Evolutionary conservation across 2,797 vertebrate species (phyloP), one percentile per base, ranked within the genome.

Genomic region (Gadopsis bispinosus): DNA sequence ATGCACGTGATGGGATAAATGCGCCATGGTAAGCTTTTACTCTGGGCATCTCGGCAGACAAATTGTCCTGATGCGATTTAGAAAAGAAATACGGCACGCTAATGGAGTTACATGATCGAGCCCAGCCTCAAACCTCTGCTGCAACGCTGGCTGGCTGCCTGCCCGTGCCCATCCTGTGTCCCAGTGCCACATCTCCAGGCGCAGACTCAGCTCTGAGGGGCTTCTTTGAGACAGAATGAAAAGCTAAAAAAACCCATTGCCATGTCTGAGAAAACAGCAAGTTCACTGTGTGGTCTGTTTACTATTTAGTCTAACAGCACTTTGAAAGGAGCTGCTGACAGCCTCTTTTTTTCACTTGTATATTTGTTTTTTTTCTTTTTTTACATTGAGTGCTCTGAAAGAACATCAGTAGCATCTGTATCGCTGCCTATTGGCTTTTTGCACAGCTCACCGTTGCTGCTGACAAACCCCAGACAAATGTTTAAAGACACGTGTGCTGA

Each of bases 41-140:
- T 58, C 43, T 53, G 86, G 86, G 86, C 88, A 87, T 89, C 91
- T 91, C 88, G 73, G 74, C 77, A 81, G 83, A 83, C 89, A 91
- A 94, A 93, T 80, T 92, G 87, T 88, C 86, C 81, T 96, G 95
- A 96, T 95, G 83, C 60, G 88, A 96, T 97, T 96, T 95, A 62
- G 80, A 73, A 69, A 88, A 91, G 88, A 90, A 90, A 89, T 87
- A 89, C 67, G 50, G 88, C 88, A 75, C 47, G 73, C 69, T 94
- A 94, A 95, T 93, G 53, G 62, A 84, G 91, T 95, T 95, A 94
- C 14, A 69, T 48, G 66, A 62, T 37, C 9, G 37, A 45, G 67
- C 83, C 76, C 76, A 84, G 75, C 61, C 85, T 91, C 69, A 83
- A 86, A 91, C 60, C 86, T 86, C 69, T 83, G 91, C n/a, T 14